A percentile compares a stretch with the other conserved stretches of the same genome.
phyloP scores from a whole-genome alignment of 2,797 vertebrate species.

The Pseudochirops corinnae region DNA sequence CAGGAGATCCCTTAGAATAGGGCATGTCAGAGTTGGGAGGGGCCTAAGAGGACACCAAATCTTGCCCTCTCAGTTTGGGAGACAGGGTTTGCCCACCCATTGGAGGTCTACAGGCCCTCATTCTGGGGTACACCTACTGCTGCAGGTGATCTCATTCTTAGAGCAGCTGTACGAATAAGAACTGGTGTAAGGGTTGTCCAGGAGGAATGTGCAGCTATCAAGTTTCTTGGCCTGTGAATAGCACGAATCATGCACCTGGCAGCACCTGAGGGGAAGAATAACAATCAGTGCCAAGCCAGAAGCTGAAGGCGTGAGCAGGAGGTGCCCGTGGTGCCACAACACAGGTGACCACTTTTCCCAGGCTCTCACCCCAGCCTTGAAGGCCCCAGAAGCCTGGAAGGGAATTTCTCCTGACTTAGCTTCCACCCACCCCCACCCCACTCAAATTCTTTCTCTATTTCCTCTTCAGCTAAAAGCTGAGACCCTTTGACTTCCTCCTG shows the following conservation, averaged over 20 bases:
- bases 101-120: not conserved
- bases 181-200: constrained; percentile 84
- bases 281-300: constrained; percentile 18
- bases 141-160: constrained; percentile 68
- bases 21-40: no score
- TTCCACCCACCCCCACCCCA: not conserved
- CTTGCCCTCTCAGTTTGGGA: not conserved
- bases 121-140: constrained; percentile 74
- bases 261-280: constrained; percentile 82
- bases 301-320: not conserved
- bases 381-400: not conserved
- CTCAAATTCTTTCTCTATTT: not conserved
- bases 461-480: not conserved
- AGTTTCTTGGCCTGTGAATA: constrained; percentile 49
- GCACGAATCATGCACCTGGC: constrained; percentile 82
- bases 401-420: not conserved
- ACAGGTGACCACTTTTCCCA: not conserved
- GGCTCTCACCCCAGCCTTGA: not conserved
- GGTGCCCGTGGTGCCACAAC: not conserved
- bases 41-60: not conserved
- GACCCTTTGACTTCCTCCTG: not conserved
- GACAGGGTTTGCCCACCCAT: not conserved
- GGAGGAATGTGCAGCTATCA: constrained; percentile 23
- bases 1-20: no score
- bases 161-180: constrained; percentile 74